phyloP scores from a whole-genome alignment of 2,888 invertebrate species.

The Sinelater perroti region DNA sequence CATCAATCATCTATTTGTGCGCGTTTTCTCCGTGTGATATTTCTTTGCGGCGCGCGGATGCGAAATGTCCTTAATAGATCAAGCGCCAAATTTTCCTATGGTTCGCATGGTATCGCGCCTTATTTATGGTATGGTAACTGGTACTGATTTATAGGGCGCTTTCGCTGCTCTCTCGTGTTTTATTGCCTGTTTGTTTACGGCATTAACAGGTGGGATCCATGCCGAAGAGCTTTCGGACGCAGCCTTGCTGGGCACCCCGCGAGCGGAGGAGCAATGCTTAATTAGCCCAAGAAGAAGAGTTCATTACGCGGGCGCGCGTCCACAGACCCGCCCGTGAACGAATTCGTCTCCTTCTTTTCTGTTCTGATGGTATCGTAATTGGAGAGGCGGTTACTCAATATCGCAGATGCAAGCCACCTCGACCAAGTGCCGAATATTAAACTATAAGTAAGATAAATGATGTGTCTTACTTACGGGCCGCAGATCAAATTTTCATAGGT shows the following conservation, averaged over 20 bases:
- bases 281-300: not conserved
- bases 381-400: constrained; percentile 12
- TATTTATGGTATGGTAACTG: constrained; percentile 10
- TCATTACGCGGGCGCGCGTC: not conserved
- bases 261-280: not conserved
- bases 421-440: constrained; percentile 1
- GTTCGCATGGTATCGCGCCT: not conserved
- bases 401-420: constrained; percentile 3
- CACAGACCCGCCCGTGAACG: not conserved
- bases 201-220: not conserved
- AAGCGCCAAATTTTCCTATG: constrained; percentile 10
- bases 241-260: no score
- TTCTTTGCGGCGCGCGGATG: constrained; percentile 24
- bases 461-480: constrained; percentile 11
- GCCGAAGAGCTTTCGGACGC: not conserved
- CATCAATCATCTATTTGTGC: constrained; percentile 48
- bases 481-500: constrained; percentile 12
- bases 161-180: not conserved
- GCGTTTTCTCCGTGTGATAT: constrained; percentile 30
- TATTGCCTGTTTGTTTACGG: not conserved
- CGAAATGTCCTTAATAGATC: constrained; percentile 20
- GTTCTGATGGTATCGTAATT: constrained; percentile 4
- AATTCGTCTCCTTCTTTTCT: not conserved
- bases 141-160: not conserved
- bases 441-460: constrained; percentile 14